Percentiles rank a stretch among this genome's conserved stretches.
phyloP scores from a whole-genome alignment of 2,797 vertebrate genomes.

The Manis javanica region DNA sequence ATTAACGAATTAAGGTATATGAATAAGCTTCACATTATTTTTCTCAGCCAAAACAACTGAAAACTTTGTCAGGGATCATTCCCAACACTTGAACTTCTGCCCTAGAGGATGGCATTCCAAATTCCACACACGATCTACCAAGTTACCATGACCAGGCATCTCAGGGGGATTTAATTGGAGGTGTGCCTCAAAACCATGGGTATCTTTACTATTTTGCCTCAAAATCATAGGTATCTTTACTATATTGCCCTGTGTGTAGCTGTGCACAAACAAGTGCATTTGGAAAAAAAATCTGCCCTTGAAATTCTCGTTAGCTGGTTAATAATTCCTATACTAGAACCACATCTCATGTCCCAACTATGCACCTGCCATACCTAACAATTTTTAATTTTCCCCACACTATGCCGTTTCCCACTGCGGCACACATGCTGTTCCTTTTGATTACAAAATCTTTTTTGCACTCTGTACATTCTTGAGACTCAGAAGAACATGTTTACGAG shows the following conservation, averaged over 20 bases:
- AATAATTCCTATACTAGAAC: not conserved
- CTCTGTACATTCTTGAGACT: not conserved
- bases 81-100: not conserved
- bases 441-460: not conserved
- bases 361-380: not conserved
- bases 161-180: not conserved
- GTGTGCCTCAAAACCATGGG: not conserved
- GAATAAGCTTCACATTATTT: not conserved
- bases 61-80: too few species aligned
- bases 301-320: not conserved
- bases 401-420: too few species aligned
- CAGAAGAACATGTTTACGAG: not conserved
- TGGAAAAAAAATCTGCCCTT: not conserved
- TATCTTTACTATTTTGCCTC: too few species aligned
- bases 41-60: not conserved
- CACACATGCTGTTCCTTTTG: not conserved
- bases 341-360: not conserved
- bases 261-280: not conserved
- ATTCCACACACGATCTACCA: not conserved
- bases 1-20: not conserved
- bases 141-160: too few species aligned
- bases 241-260: not conserved
- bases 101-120: not conserved
- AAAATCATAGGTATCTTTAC: too few species aligned
- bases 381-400: not conserved